phyloP scores from a whole-genome alignment of 2,113 vertebrate genomes.

The Cottus gobio region DNA sequence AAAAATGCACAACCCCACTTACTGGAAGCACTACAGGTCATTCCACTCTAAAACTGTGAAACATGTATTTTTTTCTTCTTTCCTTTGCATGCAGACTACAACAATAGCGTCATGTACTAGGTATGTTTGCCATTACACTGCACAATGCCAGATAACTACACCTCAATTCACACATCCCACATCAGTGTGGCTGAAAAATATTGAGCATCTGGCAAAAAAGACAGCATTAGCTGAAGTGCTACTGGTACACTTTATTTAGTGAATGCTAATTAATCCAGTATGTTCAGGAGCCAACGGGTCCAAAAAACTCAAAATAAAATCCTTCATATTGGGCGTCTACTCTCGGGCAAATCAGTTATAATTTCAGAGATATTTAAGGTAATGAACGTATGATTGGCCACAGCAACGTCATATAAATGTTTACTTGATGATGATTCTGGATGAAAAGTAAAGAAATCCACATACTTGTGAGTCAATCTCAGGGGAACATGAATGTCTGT shows the following conservation, averaged over 20 bases:
- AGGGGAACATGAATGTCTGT: background rate
- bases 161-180: background rate
- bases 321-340: background rate
- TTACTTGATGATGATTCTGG: background rate
- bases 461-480: background rate
- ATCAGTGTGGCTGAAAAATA: too few relatives aligned
- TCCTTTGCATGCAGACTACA: background rate
- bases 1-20: background rate
- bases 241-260: background rate
- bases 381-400: background rate
- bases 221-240: background rate
- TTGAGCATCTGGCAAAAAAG: background rate
- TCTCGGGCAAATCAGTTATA: background rate
- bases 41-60: background rate
- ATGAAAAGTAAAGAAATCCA: background rate
- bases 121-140: background rate
- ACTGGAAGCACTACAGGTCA: background rate
- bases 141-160: conserved; percentile 1
- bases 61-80: background rate
- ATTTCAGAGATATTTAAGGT: too few relatives aligned
- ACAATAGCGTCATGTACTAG: background rate
- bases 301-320: background rate
- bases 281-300: background rate
- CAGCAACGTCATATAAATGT: background rate
- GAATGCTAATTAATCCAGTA: background rate